A percentile compares a stretch with the other conserved stretches of the same genome.
These are phyloP conservation scores for Nomada lathburiana DNA, from an alignment of 2,888 invertebrate species.

Conservation along the genomic window DNA sequence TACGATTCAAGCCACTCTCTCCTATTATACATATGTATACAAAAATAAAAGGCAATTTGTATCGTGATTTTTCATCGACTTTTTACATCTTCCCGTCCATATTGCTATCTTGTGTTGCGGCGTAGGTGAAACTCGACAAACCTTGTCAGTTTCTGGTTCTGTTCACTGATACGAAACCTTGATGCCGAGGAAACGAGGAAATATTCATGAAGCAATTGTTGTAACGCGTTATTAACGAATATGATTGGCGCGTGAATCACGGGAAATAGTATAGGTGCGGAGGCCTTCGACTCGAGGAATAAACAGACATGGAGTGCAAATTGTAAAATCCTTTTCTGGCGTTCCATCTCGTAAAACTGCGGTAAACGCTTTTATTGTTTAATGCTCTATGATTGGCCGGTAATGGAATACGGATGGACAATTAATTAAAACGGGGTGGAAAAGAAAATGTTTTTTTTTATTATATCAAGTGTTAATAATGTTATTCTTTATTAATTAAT, in stretches of 20 bases:
- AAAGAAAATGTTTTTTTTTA: background rate
- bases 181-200: constrained; percentile 29
- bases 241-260: constrained; percentile 51
- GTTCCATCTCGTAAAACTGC: constrained; percentile 4
- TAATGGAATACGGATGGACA: background rate
- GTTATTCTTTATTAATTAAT: too few species aligned
- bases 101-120: too few species aligned
- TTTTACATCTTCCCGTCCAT: too few species aligned
- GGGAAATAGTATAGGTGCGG: background rate
- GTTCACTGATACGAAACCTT: constrained; percentile 14
- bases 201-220: constrained; percentile 58
- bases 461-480: background rate
- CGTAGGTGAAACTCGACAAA: constrained; percentile 21
- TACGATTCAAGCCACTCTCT: too few species aligned
- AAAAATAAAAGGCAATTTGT: too few species aligned
- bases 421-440: background rate
- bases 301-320: constrained; percentile 32
- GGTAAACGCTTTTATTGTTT: background rate
- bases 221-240: constrained; percentile 52
- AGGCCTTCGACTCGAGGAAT: constrained; percentile 35
- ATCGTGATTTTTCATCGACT: too few species aligned
- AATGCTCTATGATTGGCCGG: constrained; percentile 1
- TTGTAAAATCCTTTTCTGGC: constrained; percentile 18
- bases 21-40: too few species aligned
- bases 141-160: constrained; percentile 10